Evolutionary conservation across 2,797 vertebrate genomes (phyloP).

Genomic region (Microctenopoma stevenorrisi): DNA sequence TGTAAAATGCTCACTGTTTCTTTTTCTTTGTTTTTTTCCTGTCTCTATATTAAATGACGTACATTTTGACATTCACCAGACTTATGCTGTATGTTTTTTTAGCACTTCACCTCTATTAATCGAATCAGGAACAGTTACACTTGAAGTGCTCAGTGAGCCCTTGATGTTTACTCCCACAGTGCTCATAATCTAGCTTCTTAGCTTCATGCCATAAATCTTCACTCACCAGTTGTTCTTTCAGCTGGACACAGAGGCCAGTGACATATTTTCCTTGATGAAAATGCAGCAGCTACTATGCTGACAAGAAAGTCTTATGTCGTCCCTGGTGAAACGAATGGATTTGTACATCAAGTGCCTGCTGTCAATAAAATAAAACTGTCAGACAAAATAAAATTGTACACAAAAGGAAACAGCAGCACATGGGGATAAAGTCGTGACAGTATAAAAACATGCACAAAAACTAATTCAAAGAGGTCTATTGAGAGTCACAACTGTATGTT

Average conservation of each 20-base stretch:
- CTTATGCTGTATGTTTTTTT: background rate
- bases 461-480: conserved; percentile 3
- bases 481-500: conserved; percentile 16
- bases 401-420: conserved; percentile 33
- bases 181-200: background rate
- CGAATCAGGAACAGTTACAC: background rate
- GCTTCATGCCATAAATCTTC: conserved; percentile 9
- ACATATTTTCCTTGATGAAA: conserved; percentile 45
- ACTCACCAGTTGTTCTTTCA: conserved; percentile 7
- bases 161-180: background rate
- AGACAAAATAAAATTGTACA: conserved; percentile 35
- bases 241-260: conserved; percentile 16
- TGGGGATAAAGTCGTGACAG: conserved; percentile 23
- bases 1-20: background rate
- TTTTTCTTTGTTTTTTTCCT: background rate
- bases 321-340: conserved; percentile 43
- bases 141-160: conserved; percentile 3
- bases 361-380: conserved; percentile 33
- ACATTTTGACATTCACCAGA: background rate
- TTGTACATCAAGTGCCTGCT: conserved; percentile 22
- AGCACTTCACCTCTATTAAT: background rate
- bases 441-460: conserved; percentile 12
- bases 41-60: background rate
- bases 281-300: conserved; percentile 23
- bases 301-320: conserved; percentile 35